Evolutionary conservation across 2,797 vertebrate genomes (phyloP).

Genomic region (Megaceryle alcyon): DNA sequence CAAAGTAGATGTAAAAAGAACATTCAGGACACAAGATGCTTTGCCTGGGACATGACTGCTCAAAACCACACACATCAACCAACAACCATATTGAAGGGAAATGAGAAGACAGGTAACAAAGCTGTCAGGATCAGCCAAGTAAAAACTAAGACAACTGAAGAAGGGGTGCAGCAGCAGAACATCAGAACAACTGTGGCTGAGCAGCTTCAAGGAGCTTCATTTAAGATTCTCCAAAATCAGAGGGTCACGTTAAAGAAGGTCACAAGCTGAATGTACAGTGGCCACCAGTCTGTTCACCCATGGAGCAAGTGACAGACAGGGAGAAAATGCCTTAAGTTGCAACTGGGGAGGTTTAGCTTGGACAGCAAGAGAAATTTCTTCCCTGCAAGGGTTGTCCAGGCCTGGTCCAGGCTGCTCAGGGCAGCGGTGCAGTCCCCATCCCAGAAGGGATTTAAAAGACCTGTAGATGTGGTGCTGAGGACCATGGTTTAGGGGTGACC

Average conservation of each 20-base stretch:
- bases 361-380: not conserved
- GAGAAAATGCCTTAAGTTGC: not conserved
- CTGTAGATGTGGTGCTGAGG: not conserved
- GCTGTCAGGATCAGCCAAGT: not conserved
- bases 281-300: not conserved
- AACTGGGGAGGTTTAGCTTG: not conserved
- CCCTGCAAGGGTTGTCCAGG: not conserved
- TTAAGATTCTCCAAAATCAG: not conserved
- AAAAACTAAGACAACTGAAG: not conserved
- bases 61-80: not conserved
- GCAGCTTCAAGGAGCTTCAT: not conserved
- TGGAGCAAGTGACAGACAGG: not conserved
- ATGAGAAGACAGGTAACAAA: not conserved
- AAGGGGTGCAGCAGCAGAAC: not conserved
- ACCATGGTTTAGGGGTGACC: not conserved
- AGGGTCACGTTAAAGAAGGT: no score
- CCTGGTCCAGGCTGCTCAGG: no score
- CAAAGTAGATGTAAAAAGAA: not conserved
- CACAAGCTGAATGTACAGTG: not conserved
- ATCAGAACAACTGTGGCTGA: not conserved
- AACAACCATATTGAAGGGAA: fast-evolving
- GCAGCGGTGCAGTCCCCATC: no score
- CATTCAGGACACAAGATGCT: fast-evolving
- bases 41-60: not conserved
- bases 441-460: no score